Conservation (phyloP, 2,113 vertebrate genomes). For the Aspidoscelis tigris region DNA sequence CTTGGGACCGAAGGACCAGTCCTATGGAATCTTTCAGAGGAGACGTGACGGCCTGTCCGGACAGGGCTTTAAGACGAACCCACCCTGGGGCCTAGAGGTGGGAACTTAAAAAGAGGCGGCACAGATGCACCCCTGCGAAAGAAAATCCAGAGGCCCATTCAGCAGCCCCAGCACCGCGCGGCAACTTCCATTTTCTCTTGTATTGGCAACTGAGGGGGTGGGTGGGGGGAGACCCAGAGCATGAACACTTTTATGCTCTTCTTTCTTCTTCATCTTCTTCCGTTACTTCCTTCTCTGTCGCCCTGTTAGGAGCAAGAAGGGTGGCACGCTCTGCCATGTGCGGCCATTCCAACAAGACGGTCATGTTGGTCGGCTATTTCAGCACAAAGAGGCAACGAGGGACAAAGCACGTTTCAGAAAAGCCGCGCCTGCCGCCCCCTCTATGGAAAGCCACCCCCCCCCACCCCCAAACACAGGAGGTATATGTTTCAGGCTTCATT, state of each 20-base stretch:
- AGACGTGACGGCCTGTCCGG: not conserved
- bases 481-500: not conserved
- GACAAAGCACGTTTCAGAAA: not conserved
- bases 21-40: not conserved
- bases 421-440: not conserved
- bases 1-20: rapidly evolving
- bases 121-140: rapidly evolving
- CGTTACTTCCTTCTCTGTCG: rapidly evolving
- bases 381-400: slow-evolving; percentile 35
- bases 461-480: too few species aligned
- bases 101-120: rapidly evolving
- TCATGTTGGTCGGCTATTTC: slow-evolving; percentile 15
- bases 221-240: too few species aligned
- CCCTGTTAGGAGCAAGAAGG: not conserved
- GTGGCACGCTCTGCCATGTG: not conserved
- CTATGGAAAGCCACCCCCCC: too few species aligned
- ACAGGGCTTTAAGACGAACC: not conserved
- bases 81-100: not conserved
- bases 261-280: not conserved
- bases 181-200: not conserved
- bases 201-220: rapidly evolving
- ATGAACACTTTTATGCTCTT: too few species aligned
- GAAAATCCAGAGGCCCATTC: not conserved
- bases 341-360: not conserved
- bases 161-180: not conserved